Base-by-base conservation (phyloP, 2,888 invertebrate species). In the Gymnocheta viridis region DNA sequence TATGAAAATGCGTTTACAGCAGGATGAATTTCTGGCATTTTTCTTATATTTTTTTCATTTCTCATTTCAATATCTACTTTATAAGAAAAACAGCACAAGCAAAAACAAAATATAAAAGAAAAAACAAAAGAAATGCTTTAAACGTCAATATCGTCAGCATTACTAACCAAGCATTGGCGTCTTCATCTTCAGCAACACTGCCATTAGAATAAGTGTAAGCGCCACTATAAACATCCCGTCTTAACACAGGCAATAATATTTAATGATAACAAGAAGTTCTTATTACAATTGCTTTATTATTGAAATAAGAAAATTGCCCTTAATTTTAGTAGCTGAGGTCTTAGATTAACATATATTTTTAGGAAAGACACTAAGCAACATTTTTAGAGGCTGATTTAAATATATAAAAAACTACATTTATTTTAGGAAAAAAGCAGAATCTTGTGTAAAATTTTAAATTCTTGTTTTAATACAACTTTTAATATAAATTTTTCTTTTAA, bases 1-100 rank as follows among this genome's bases (percentile, higher is more conserved):
- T 83, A 76, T 70, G 70, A 76, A 62, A 79, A 76, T 83, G 70
- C 79, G 82, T 82, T 82, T 79, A 38, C 62, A 74, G 64, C 62
- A 74, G 78, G 78, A 74, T 79, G 78, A 62, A 74, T 74, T 79
- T 74, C 67, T 58, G 74, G 29, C 70, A 73, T 82, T 70, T 66
- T 64, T 82, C 69, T 69, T 54, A 58, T 24, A 29, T 7, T 49
- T 19, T 32, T 67, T 14, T 29, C n/a, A 17, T 24, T 27, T 24
- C 47, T 66, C 10, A 56, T 47, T 54, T 64, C 14, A 76, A 49
- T 60, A 44, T 32, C 32, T 35, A 44, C 22, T 47, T 41, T 14
- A 4, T 4, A 32, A 58, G 17, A 6, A 10, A 66, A 54, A 24
- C 14, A 56, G 32, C 3, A 19, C n/a, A 14, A 60, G 17, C 44